Evolutionary conservation across 37 sponge, comb jelly and placozoan species (phyloP), one percentile per base, ranked within the genome.

Genomic region (Hormiphora californensis): DNA sequence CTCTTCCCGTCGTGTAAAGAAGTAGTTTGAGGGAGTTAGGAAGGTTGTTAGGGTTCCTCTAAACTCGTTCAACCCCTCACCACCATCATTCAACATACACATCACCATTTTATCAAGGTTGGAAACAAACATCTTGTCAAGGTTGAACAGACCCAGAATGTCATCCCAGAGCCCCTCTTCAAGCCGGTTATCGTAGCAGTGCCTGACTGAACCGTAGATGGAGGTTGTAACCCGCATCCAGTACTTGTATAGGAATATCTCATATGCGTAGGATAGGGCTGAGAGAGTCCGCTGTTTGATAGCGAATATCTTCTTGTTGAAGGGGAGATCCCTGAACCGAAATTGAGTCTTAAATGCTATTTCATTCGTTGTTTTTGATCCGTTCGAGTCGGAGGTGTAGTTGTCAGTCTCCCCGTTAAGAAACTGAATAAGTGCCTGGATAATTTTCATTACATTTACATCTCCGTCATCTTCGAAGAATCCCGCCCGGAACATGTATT

Each of bases 401-500:
- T 28, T 57, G 27, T 57, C 61, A 12, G n/a, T 57, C 5, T 25
- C 27, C 3, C 61, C 61, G n/a, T 57, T 30, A 28, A 57, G 23
- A 15, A 57, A 57, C 3, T 25, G 3, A 30, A 57, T 12, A 12
- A 57, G 61, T 28, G 61, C 30, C 30, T 5, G n/a, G 27, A 57
- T 57, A 30, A 57, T 28, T 30, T 12, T 57, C 4, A 5, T 57
- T 25, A 12, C 61, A 57, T 57, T 57, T 57, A 28, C n/a, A 30
- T 21, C n/a, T 5, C 27, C 27, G n/a, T 57, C n/a, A 30, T 21
- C n/a, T 5, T 57, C 27, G 61, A 57, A 28, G 30, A 5, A 4
- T 57, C 61, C 17, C 27, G 61, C 61, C 23, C 61, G 7, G 61
- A 57, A 57, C 61, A 57, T 57, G 61, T 57, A 57, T 30, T 57